Percentiles rank a stretch among this genome's conserved stretches.
phyloP scores from a whole-genome alignment of 1,140 invertebrate species.

The Neodiprion virginianus region DNA sequence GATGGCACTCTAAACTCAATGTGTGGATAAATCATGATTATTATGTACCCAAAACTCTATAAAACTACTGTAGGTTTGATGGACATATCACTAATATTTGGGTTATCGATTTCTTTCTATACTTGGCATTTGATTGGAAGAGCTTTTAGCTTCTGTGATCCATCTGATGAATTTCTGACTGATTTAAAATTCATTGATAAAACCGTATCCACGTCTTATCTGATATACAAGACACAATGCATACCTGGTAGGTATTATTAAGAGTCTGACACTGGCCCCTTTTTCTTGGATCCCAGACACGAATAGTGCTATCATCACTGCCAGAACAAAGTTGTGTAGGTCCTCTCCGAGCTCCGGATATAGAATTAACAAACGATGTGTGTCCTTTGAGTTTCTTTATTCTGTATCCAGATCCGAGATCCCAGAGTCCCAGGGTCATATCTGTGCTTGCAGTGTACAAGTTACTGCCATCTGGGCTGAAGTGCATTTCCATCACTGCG shows the following conservation, averaged over 20 bases:
- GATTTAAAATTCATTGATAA: conserved; percentile 15
- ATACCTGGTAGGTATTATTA: conserved; percentile 78
- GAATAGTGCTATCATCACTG: conserved; percentile 93
- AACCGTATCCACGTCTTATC: neutral
- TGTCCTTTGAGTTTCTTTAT: conserved; percentile 94
- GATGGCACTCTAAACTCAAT: too few species aligned
- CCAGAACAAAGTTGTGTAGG: conserved; percentile 90
- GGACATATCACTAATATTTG: conserved; percentile 13
- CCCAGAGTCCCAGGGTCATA: conserved; percentile 95
- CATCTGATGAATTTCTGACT: neutral
- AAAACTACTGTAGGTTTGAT: conserved; percentile 9
- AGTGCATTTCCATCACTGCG: conserved; percentile 95
- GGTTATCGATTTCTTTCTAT: neutral
- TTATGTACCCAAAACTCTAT: conserved; percentile 15
- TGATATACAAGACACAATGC: neutral
- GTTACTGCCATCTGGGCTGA: conserved; percentile 90
- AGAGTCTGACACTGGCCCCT: conserved; percentile 79
- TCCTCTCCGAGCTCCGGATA: conserved; percentile 81
- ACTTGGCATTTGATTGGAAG: neutral
- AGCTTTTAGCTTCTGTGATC: neutral
- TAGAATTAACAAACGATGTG: conserved; percentile 87
- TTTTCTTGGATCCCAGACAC: conserved; percentile 90
- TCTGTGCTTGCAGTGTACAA: conserved; percentile 95
- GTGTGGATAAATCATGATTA: too few species aligned
- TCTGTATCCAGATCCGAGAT: conserved; percentile 84